phyloP scores from a whole-genome alignment of 2,888 invertebrate species.

The Plemyria rubiginata region DNA sequence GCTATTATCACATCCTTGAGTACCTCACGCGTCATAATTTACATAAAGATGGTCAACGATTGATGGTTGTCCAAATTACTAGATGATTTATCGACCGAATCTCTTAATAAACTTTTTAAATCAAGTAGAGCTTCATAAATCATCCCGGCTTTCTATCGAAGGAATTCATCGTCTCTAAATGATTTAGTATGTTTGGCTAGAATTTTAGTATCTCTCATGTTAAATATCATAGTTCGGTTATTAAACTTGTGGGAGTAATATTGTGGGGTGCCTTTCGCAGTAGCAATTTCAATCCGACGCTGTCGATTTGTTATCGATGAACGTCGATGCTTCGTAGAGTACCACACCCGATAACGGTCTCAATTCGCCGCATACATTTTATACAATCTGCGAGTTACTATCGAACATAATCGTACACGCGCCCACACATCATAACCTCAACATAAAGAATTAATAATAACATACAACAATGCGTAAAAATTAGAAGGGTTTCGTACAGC shows the following conservation, averaged over 20 bases:
- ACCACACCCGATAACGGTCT: slow-evolving; percentile 70
- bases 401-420: slow-evolving; percentile 54
- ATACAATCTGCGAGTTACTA: slow-evolving; percentile 67
- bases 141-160: slow-evolving; percentile 51
- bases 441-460: slow-evolving; percentile 44
- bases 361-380: slow-evolving; percentile 62
- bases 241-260: not conserved
- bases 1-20: slow-evolving; percentile 47
- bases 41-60: slow-evolving; percentile 45
- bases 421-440: slow-evolving; percentile 66
- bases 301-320: slow-evolving; percentile 64
- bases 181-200: slow-evolving; percentile 11
- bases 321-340: slow-evolving; percentile 56
- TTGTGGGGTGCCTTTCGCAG: slow-evolving; percentile 8
- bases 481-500: slow-evolving; percentile 68
- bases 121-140: slow-evolving; percentile 50
- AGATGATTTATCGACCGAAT: slow-evolving; percentile 62
- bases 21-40: slow-evolving; percentile 41
- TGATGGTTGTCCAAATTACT: slow-evolving; percentile 48
- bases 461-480: slow-evolving; percentile 56
- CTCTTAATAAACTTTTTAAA: slow-evolving; percentile 55
- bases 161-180: slow-evolving; percentile 33
- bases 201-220: not conserved
- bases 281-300: slow-evolving; percentile 22
- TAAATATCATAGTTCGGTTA: not conserved